Percentiles rank a stretch among this genome's conserved stretches.
Evolutionary conservation across 2,113 vertebrate species (phyloP).

Genomic region (Ictalurus punctatus): DNA sequence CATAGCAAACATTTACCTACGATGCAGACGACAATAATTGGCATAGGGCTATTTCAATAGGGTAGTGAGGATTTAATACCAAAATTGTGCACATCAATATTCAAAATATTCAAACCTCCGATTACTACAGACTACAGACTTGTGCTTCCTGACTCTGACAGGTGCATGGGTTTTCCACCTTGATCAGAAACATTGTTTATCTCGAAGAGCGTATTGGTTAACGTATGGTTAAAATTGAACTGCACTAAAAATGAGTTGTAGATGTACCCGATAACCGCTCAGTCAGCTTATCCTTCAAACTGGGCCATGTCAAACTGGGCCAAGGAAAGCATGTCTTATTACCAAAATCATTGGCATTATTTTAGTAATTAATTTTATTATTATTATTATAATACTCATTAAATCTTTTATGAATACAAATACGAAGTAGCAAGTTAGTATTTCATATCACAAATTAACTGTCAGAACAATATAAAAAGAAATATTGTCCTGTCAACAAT

Average conservation of each 20-base stretch:
- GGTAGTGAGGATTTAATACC: background rate
- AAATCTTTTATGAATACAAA: background rate
- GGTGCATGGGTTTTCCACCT: background rate
- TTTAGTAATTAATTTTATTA: background rate
- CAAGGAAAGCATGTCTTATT: background rate
- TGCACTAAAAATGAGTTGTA: background rate
- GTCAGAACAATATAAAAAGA: background rate
- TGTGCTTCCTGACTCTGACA: background rate
- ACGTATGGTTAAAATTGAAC: background rate
- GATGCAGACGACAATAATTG: slow-evolving; percentile 14
- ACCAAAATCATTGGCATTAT: background rate
- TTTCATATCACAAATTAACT: background rate
- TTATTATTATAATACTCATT: background rate
- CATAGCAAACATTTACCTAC: slow-evolving; percentile 27
- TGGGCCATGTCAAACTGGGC: background rate
- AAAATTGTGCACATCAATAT: background rate
- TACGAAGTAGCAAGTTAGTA: background rate
- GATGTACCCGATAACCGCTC: background rate
- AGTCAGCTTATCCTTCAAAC: slow-evolving; percentile 2
- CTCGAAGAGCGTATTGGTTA: background rate
- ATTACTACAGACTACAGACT: background rate
- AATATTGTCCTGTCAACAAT: background rate
- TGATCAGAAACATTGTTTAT: background rate
- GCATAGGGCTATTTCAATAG: too few relatives aligned
- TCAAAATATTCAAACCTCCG: background rate